Base-by-base conservation (phyloP, 2,888 invertebrate species). In the Rapana venosa region DNA sequence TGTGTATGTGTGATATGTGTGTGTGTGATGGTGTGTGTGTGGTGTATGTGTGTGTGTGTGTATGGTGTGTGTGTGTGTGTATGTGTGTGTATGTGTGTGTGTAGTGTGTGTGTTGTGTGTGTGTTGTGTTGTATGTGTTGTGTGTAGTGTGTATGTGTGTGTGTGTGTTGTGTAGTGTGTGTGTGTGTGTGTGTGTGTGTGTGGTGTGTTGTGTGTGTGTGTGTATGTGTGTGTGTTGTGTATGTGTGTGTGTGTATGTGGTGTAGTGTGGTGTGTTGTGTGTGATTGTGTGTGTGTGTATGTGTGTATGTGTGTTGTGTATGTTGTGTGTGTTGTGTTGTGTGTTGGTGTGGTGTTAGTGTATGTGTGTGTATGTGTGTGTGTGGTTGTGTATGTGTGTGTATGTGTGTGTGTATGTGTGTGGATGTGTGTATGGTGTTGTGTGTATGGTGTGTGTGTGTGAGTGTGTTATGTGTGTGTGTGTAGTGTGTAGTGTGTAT, bases 381-480 rank as follows among this genome's bases (percentile, higher is more conserved):
- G 66, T 26, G 66, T 66, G 66, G 2, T 4, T 66, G 66, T 66
- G 66, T 26, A 13, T 66, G 66, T 66, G 66, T 66, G 66, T 26
- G 66, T 66, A 13, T 66, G 66, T 66, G 66, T 66, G 66, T 66
- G 66, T 26, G 66, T 66, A 13, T 66, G 66, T 66, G 66, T 26
- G 26, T 81, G n/a, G n/a, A n/a, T n/a, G n/a, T n/a, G n/a, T n/a
- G n/a, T n/a, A n/a, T n/a, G n/a, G n/a, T n/a, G n/a, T n/a, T n/a
- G n/a, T n/a, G n/a, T n/a, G n/a, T n/a, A n/a, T n/a, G n/a, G 35
- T 81, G 30, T 81, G 66, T 90, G 20, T 66, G 88, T 90, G 20
- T 88, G 92, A 92, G 88, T 81, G 35, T 81, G 30, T 81, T n/a
- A n/a, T 2, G 66, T 66, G 66, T 13, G 66, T 66, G 66, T 66